phyloP scores from a whole-genome alignment of 2,888 invertebrate species.

The Orthonychiurus folsomi region DNA sequence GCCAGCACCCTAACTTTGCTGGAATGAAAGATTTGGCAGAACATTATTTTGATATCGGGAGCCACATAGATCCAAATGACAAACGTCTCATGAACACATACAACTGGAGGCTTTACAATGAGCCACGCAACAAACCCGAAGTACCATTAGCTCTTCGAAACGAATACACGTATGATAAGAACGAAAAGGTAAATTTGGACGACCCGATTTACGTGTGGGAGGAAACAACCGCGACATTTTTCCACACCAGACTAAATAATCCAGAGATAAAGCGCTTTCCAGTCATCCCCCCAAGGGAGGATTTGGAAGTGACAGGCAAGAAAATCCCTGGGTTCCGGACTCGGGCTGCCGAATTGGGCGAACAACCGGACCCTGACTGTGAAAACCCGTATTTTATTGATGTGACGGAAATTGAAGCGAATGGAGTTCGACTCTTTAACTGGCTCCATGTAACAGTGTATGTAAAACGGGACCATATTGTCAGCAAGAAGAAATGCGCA shows the following conservation, averaged over 20 bases:
- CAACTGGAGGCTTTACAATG: neutral
- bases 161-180: no score
- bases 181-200: neutral
- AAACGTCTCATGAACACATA: neutral
- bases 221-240: neutral
- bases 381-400: slow-evolving; percentile 5
- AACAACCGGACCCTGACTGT: neutral
- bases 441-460: slow-evolving; percentile 2
- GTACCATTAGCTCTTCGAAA: no score
- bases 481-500: neutral
- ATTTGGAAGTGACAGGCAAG: neutral
- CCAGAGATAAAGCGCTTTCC: neutral
- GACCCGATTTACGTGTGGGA: slow-evolving; percentile 4
- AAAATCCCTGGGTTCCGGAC: neutral
- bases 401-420: slow-evolving; percentile 2
- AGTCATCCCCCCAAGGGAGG: neutral
- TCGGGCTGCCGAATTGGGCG: neutral
- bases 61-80: neutral
- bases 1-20: neutral
- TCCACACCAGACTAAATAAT: neutral
- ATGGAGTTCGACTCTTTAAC: neutral
- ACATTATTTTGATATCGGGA: slow-evolving; percentile 3
- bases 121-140: neutral
- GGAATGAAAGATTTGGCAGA: neutral
- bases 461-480: neutral